A percentile compares a stretch with the other conserved stretches of the same genome.
phyloP scores from a whole-genome alignment of 1,140 invertebrate genomes.

The Chionoecetes opilio region DNA sequence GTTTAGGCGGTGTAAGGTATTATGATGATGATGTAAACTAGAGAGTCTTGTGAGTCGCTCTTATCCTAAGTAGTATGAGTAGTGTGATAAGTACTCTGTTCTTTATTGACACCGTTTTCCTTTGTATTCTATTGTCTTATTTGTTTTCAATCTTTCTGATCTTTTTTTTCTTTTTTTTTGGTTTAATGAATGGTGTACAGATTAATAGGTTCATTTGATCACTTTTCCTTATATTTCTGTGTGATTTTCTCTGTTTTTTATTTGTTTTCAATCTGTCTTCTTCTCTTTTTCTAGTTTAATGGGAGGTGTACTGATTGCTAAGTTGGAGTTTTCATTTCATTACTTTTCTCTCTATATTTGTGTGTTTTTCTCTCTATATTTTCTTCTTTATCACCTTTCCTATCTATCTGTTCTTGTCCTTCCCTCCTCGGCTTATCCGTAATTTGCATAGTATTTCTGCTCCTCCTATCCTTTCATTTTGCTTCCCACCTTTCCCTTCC shows the following conservation, averaged over 20 bases:
- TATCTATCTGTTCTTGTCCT: neutral
- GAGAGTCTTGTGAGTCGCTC: no score
- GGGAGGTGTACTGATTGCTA: neutral
- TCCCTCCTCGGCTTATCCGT: neutral
- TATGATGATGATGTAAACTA: no score
- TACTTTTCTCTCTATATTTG: neutral
- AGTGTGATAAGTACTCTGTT: no score
- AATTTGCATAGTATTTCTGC: neutral
- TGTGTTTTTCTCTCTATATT: neutral
- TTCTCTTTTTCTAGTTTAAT: no score
- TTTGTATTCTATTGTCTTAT: neutral
- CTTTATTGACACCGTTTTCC: no score
- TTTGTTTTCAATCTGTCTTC: neutral
- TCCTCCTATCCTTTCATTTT: neutral
- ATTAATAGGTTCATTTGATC: no score
- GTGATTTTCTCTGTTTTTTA: neutral
- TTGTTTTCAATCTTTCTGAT: no score
- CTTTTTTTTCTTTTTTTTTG: no score
- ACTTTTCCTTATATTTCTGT: neutral
- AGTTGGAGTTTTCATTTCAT: neutral
- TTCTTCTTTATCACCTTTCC: no score
- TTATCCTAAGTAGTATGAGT: no score
- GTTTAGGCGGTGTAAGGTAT: no score
- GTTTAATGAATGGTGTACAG: no score
- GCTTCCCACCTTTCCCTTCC: neutral